Base-by-base conservation (phyloP, 2,797 vertebrate genomes). In the Erpetoichthys calabaricus region DNA sequence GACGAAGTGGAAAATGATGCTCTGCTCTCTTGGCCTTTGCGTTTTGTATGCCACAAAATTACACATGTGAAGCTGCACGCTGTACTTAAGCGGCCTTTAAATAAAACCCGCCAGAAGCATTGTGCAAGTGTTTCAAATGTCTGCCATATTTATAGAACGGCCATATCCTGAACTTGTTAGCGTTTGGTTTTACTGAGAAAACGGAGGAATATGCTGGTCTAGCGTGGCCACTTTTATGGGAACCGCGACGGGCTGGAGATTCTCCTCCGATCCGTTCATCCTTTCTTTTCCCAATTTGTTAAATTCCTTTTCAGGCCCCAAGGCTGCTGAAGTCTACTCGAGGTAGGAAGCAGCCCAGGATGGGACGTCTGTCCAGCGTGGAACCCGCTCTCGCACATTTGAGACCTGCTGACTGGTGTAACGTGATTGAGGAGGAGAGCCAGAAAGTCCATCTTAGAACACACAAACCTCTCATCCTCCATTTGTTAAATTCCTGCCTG, bases 41-140 rank as follows among this genome's bases (percentile, higher is more conserved):
- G 74, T 80, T 80, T 71, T 67, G 70, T 72, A 67, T 67, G 65
- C 86, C 86, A 78, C 87, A 84, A 84, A 86, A 86, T 86, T 82
- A 84, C 79, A 79, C 47, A 73, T 83, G 71, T 72, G 73, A 73
- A 78, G 77, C 78, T 76, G 68, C 70, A 68, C 42, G 67, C 70
- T 75, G 61, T 63, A 72, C 78, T 82, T 82, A 77, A 75, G 68
- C 66, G 63, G 45, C 57, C 80, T 82, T 70, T 66, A 80, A 83
- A 83, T 82, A 83, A 80, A 79, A 73, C 68, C 3, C 59, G 62
- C 25, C 63, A 45, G 59, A 67, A 72, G 71, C 63, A 65, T 57
- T 25, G 56, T 57, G 66, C 64, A 60, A 56, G 64, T 44, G 6
- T 60, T 68, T 65, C 42, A 25, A 25, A 25, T 25, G 25, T 25